These are phyloP conservation scores for Numida meleagris DNA, from an alignment of 2,113 vertebrate species.

Conservation along the genomic window DNA sequence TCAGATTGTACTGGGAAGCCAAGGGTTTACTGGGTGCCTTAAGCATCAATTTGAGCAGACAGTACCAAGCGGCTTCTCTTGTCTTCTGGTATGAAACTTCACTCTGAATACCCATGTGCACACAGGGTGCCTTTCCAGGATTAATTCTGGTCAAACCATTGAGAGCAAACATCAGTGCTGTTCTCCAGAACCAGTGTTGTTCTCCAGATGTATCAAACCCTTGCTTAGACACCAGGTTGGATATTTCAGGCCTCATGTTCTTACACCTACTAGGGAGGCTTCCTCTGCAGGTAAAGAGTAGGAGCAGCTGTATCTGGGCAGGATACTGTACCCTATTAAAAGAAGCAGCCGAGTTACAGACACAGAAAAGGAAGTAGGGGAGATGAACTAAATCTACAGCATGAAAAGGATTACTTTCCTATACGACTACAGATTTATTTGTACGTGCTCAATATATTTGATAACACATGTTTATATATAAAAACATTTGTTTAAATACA, in stretches of 20 bases:
- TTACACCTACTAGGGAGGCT: background rate
- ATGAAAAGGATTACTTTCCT: background rate
- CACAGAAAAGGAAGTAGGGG: background rate
- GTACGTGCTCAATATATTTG: background rate
- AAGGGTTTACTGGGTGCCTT: background rate
- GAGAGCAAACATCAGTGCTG: background rate
- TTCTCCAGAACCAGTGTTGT: background rate
- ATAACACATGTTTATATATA: background rate
- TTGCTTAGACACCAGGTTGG: background rate
- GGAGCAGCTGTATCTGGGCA: background rate
- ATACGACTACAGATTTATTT: background rate
- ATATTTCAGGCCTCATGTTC: background rate
- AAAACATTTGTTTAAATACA: background rate
- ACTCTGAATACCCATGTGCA: rapidly evolving
- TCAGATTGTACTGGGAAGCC: background rate
- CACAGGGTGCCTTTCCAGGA: background rate
- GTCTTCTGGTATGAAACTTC: background rate
- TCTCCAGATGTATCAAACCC: rapidly evolving
- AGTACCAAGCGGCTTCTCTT: background rate
- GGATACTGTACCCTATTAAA: background rate
- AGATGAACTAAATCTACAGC: background rate
- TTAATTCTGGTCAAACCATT: background rate
- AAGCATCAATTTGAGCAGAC: background rate
- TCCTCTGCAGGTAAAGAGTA: background rate
- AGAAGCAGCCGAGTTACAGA: background rate